phyloP scores from a whole-genome alignment of 2,888 invertebrate genomes.

The Margaritifera margaritifera region DNA sequence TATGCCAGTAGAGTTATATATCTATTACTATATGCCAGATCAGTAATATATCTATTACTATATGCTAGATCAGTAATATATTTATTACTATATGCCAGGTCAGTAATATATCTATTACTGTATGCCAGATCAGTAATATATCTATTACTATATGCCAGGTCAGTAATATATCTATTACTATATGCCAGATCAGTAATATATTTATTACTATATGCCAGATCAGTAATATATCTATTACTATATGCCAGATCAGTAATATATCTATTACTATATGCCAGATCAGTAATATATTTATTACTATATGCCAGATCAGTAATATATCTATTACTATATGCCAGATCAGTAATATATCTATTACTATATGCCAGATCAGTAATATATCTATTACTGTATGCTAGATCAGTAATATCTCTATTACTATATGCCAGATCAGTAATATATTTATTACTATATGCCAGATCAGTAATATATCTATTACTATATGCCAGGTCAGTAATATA shows the following conservation, averaged over 20 bases:
- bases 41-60: not conserved
- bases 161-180: not conserved
- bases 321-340: not conserved
- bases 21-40: too few species aligned
- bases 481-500: not conserved
- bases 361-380: not conserved
- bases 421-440: not conserved
- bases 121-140: not conserved
- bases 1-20: too few species aligned
- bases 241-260: not conserved
- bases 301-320: not conserved
- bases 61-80: too few species aligned
- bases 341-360: not conserved
- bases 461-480: not conserved
- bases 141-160: not conserved
- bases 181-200: not conserved
- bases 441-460: not conserved
- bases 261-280: not conserved
- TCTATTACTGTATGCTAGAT: not conserved
- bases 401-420: not conserved
- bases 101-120: not conserved
- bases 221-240: not conserved
- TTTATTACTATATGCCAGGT: too few species aligned
- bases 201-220: not conserved
- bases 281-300: not conserved